Evolutionary conservation across 1,140 invertebrate genomes (phyloP).

Genomic region (Philotrypesis tridentata): DNA sequence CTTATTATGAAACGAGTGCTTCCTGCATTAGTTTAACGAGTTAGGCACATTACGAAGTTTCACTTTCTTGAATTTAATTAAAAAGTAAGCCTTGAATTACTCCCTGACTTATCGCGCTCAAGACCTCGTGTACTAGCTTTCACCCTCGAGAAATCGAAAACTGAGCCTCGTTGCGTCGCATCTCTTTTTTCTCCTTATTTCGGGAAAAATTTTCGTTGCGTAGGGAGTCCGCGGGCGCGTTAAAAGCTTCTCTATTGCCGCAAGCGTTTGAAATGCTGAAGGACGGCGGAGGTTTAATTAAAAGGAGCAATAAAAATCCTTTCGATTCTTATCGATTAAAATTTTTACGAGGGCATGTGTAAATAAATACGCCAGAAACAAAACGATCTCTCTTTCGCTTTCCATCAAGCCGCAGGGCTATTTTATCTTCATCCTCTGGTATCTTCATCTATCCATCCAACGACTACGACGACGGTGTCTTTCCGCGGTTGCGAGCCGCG

Average conservation of each 20-base stretch:
- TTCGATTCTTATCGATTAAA: background rate
- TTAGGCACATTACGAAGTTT: background rate
- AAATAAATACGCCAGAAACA: background rate
- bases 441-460: background rate
- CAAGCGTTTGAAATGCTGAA: too few species aligned
- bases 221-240: too few species aligned
- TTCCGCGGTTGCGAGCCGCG: background rate
- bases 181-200: too few species aligned
- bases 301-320: background rate
- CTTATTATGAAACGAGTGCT: background rate
- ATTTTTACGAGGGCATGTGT: too few species aligned
- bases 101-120: background rate
- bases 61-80: background rate
- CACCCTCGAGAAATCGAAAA: background rate
- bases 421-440: background rate
- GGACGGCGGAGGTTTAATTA: too few species aligned
- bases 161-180: background rate
- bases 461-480: background rate
- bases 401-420: background rate
- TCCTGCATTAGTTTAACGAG: background rate
- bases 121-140: too few species aligned
- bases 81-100: background rate
- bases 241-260: too few species aligned
- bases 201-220: too few species aligned
- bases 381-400: background rate